These are phyloP conservation scores for Psittacula cyanocephala DNA, from an alignment of 2,113 vertebrate genomes.

Conservation along the genomic window DNA sequence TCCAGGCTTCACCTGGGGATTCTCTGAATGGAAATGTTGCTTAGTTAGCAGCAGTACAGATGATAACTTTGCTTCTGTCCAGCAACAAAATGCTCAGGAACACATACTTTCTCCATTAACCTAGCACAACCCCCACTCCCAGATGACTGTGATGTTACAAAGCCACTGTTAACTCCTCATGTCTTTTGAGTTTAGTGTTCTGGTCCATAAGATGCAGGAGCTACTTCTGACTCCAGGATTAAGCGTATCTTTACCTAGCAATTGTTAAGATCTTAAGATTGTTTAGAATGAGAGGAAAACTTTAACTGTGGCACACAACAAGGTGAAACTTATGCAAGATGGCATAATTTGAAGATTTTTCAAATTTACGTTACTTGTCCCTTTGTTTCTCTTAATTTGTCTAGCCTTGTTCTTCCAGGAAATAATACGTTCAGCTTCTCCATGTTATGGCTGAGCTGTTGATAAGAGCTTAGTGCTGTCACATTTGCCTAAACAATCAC, in stretches of 20 bases:
- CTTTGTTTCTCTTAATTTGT: not conserved
- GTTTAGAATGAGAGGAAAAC: not conserved
- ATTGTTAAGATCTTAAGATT: not conserved
- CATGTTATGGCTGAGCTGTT: not conserved
- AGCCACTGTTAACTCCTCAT: not conserved
- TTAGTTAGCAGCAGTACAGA: not conserved
- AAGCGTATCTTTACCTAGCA: not conserved
- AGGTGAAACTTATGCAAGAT: not conserved
- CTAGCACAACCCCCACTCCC: too few relatives aligned
- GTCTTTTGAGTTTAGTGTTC: not conserved
- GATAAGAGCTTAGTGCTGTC: not conserved
- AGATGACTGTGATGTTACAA: not conserved
- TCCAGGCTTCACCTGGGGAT: not conserved
- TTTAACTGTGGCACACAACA: not conserved
- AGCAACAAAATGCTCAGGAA: not conserved
- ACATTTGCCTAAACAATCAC: not conserved
- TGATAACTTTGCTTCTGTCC: not conserved
- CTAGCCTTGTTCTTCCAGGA: not conserved
- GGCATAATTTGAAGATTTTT: not conserved
- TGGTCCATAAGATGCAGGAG: not conserved
- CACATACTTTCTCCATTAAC: not conserved
- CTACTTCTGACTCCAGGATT: not conserved
- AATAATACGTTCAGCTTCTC: not conserved
- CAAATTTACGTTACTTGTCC: not conserved
- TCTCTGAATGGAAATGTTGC: not conserved